phyloP scores from a whole-genome alignment of 2,113 vertebrate species.

The Salvelinus alpinus region DNA sequence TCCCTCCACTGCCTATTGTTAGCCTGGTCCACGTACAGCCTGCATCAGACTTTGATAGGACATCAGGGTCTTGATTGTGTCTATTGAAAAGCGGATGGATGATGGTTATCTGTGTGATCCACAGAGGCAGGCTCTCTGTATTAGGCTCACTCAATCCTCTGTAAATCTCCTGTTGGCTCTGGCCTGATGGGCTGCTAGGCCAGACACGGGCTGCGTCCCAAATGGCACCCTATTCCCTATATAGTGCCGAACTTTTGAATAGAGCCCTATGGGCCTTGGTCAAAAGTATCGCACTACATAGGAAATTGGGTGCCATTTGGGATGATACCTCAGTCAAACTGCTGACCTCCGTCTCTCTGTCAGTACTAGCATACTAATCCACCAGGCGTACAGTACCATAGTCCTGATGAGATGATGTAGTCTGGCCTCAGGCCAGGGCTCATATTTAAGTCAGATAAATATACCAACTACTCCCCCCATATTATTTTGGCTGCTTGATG shows the following conservation, averaged over 20 bases:
- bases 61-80: neutral
- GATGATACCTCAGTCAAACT: slow-evolving; percentile 10
- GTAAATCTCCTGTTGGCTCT: slow-evolving; percentile 4
- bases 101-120: slow-evolving; percentile 9
- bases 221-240: no score
- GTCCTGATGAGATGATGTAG: neutral
- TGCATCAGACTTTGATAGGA: neutral
- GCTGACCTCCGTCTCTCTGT: slow-evolving; percentile 21
- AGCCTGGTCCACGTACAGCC: neutral
- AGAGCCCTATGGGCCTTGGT: no score
- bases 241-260: no score
- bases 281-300: no score
- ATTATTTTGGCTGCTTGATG: neutral
- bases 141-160: neutral
- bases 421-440: neutral
- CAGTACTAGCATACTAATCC: slow-evolving; percentile 30
- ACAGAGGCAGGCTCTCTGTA: neutral
- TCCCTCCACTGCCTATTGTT: no score
- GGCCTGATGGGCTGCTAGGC: neutral
- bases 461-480: neutral
- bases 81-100: neutral
- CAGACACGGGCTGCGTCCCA: neutral
- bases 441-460: neutral
- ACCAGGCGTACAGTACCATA: slow-evolving; percentile 9
- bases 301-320: no score